These are phyloP conservation scores for Muscidifurax raptorellus DNA, from an alignment of 1,140 invertebrate species.

Conservation along the genomic window DNA sequence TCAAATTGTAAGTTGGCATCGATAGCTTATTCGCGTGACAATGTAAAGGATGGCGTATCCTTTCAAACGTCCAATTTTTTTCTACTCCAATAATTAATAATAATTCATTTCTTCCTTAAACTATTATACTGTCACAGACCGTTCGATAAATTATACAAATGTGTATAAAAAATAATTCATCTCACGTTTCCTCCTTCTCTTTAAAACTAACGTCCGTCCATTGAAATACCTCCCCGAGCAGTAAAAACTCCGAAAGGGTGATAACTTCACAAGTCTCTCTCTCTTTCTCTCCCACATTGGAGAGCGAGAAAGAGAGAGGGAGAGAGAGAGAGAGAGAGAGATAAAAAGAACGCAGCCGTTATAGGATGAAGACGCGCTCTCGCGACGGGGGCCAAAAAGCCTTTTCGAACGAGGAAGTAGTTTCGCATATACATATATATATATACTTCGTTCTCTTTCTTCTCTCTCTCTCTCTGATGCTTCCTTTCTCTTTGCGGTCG, in stretches of 20 bases:
- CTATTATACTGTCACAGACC: too few relatives aligned
- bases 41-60: too few relatives aligned
- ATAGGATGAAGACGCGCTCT: slow-evolving; percentile 1
- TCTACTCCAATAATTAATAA: too few relatives aligned
- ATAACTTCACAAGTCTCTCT: slow-evolving; percentile 30
- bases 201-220: neutral
- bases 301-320: neutral
- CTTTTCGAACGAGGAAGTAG: slow-evolving; percentile 63
- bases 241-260: slow-evolving; percentile 45
- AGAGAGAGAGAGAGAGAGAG: slow-evolving; percentile 36
- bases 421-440: slow-evolving; percentile 50
- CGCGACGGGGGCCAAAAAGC: slow-evolving; percentile 30
- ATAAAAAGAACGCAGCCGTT: slow-evolving; percentile 31
- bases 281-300: neutral
- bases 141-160: too few relatives aligned
- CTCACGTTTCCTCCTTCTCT: too few relatives aligned
- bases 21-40: too few relatives aligned
- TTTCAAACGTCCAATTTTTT: too few relatives aligned
- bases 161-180: too few relatives aligned
- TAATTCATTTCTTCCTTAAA: too few relatives aligned
- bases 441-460: too few relatives aligned
- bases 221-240: slow-evolving; percentile 7
- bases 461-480: slow-evolving; percentile 49
- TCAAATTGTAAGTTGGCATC: too few relatives aligned
- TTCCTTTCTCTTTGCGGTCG: slow-evolving; percentile 11